Base-by-base conservation (phyloP, 1,140 invertebrate genomes). In the Batillaria attramentaria region DNA sequence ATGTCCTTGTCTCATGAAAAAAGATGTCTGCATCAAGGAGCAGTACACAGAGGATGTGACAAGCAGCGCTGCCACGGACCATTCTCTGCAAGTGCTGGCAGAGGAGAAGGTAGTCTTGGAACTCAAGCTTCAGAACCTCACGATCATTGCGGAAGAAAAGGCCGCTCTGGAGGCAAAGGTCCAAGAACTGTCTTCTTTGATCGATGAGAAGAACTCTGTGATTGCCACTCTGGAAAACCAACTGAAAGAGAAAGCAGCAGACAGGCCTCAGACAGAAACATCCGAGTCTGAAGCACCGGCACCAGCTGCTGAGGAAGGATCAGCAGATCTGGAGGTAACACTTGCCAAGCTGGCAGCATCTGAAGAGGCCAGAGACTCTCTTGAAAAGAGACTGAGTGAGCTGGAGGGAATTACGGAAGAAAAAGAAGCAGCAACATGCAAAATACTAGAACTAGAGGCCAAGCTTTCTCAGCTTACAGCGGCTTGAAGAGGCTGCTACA, bases 51-150 rank as follows among this genome's bases (percentile, higher is more conserved):
- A 62, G 10, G 24, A 16, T 62, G 0, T 8, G 24, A 24, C 10
- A 31, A 13, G 8, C 1, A 24, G 33, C n/a, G 57, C 57, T 2
- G 57, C 57, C n/a, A 8, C 24, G 10, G 57, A 62, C 33, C n/a
- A n/a, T n/a, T n/a, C n/a, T n/a, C n/a, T n/a, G n/a, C n/a, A n/a
- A n/a, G 39, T 28, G 4, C 13, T 75, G 24, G 42, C 31, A 10
- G 73, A 75, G 20, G 33, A 75, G 35, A 50, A 75, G 28, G 24
- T 41, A 42, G 28, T 28, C 18, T 39, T 62, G 28, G 54, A 75
- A 39, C n/a, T 24, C 37, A 75, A 13, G 31, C 39, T 78, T 43
- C 66, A 70, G 76, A 50, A 28, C 20, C 78, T 31, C 66, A 77
- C 43, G 43, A 66, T n/a, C 41, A 57, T 28, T 18, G 3, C 62